phyloP scores from a whole-genome alignment of 2,113 vertebrate species.

The Rhipidura dahli region DNA sequence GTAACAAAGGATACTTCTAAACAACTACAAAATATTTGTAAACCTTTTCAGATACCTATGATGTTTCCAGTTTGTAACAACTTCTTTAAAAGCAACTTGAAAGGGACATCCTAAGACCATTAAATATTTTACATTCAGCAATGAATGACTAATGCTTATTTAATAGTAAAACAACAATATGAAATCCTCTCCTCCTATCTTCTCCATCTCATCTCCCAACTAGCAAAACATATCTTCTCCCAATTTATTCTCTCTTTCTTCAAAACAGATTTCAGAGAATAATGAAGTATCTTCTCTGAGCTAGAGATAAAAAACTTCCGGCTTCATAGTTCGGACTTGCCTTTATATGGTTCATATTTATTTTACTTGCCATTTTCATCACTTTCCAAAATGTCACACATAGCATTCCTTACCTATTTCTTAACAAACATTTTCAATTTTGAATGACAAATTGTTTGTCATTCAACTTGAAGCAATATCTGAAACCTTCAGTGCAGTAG shows the following conservation, averaged over 20 bases:
- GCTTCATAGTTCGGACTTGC: neutral
- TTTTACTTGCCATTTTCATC: neutral
- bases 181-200: neutral
- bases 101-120: neutral
- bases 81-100: neutral
- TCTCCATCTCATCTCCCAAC: neutral
- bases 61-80: neutral
- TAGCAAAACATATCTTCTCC: neutral
- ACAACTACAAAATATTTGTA: neutral
- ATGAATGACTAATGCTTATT: neutral
- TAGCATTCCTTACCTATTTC: neutral
- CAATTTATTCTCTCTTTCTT: neutral
- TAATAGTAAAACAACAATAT: neutral
- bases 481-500: neutral
- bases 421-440: neutral
- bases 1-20: neutral
- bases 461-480: neutral
- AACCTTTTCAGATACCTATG: neutral
- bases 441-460: neutral
- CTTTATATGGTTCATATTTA: neutral
- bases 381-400: neutral
- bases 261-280: neutral
- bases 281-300: neutral
- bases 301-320: neutral
- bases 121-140: neutral